phyloP scores from a whole-genome alignment of 2,888 invertebrate genomes.

The Entomobrya multifasciata region DNA sequence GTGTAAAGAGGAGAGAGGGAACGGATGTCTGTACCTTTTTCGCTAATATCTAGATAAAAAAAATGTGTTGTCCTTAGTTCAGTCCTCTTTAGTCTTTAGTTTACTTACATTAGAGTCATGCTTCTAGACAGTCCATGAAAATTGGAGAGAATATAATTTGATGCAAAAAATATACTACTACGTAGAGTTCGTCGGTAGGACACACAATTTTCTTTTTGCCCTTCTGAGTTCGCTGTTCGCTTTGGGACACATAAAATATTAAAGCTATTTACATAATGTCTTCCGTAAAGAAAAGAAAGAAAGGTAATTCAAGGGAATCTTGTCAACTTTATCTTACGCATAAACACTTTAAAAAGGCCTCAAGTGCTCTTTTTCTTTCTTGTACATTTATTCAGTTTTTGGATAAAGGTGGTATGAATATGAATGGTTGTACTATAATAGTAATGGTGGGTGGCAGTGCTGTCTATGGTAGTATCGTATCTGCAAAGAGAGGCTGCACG shows the following conservation, averaged over 20 bases:
- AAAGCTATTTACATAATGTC: constrained; percentile 72
- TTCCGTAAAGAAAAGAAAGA: constrained; percentile 63
- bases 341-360: constrained; percentile 72
- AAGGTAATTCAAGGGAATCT: constrained; percentile 73
- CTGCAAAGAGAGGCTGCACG: not conserved
- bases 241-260: constrained; percentile 70
- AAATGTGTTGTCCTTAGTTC: not conserved
- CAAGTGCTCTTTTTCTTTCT: constrained; percentile 52
- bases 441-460: constrained; percentile 3
- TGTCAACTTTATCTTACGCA: constrained; percentile 74
- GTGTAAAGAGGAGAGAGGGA: not conserved
- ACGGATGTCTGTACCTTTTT: not conserved
- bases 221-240: constrained; percentile 47
- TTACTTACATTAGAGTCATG: not conserved
- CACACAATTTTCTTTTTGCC: not conserved
- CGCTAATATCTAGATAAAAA: not conserved
- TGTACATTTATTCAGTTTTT: constrained; percentile 28
- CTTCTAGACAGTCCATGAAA: not conserved
- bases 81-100: not conserved
- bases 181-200: not conserved
- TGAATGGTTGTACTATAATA: constrained; percentile 29
- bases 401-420: constrained; percentile 48
- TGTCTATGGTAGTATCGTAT: not conserved
- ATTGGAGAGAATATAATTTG: not conserved
- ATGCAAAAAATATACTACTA: not conserved